A percentile compares a stretch with the other conserved stretches of the same genome.
These are phyloP conservation scores for Drosophila kikkawai DNA, from an alignment of 1,140 invertebrate species.

Conservation along the genomic window DNA sequence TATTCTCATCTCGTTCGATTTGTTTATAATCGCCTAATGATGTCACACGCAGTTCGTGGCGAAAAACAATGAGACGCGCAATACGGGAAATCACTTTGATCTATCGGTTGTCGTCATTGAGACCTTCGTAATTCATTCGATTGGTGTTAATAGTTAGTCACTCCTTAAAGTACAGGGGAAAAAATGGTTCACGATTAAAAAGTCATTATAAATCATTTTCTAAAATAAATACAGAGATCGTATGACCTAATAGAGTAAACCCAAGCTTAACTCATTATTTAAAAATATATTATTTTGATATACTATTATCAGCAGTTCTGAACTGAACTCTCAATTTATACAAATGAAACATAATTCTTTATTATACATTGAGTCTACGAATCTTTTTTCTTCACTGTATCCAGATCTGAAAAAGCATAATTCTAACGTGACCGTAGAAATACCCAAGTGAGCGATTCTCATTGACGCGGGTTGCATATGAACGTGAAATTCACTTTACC, in stretches of 20 bases:
- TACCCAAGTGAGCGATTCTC: background rate
- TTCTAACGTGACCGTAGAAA: slow-evolving; percentile 10
- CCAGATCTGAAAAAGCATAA: background rate
- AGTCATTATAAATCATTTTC: background rate
- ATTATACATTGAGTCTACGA: background rate
- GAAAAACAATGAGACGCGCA: slow-evolving; percentile 29
- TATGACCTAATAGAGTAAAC: background rate
- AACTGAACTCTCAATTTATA: background rate
- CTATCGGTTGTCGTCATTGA: slow-evolving; percentile 27
- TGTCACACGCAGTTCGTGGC: slow-evolving; percentile 30
- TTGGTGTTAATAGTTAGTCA: slow-evolving; percentile 17
- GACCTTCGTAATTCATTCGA: background rate
- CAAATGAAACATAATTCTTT: background rate
- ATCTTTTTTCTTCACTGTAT: background rate
- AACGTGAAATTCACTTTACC: slow-evolving; percentile 1
- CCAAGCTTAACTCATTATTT: background rate
- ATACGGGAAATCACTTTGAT: slow-evolving; percentile 36
- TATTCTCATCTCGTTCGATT: slow-evolving; percentile 12
- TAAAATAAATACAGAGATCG: background rate
- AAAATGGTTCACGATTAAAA: background rate
- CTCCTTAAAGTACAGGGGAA: background rate
- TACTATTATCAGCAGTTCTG: background rate
- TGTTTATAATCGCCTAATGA: slow-evolving; percentile 23
- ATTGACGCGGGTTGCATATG: background rate
- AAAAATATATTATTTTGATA: too few relatives aligned